Conservation (phyloP, 2,797 vertebrate species). For the Poeciliopsis infans region DNA sequence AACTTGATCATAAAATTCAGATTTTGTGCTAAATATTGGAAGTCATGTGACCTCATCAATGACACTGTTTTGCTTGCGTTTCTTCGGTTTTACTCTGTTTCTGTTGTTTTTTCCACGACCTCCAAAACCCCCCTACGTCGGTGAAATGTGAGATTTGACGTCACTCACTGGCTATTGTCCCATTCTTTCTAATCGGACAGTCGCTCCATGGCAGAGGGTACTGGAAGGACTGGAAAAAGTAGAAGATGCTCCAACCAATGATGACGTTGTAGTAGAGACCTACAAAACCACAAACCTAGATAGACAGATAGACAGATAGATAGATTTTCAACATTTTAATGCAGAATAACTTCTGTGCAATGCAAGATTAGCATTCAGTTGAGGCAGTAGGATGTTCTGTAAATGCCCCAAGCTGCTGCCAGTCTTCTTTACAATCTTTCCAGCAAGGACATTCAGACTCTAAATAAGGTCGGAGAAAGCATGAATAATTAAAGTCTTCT, state of each 20-base stretch:
- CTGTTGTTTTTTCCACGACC: not conserved
- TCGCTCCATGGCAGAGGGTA: slow-evolving; percentile 91
- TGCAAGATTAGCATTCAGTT: slow-evolving; percentile 18
- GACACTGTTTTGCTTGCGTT: not conserved
- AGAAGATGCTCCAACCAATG: slow-evolving; percentile 94
- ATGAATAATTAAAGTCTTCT: slow-evolving; percentile 79
- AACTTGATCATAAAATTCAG: not conserved
- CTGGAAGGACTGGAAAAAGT: slow-evolving; percentile 95
- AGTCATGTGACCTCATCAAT: not conserved
- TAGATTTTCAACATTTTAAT: slow-evolving; percentile 2
- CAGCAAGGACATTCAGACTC: slow-evolving; percentile 60
- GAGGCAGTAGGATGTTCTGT: slow-evolving; percentile 23
- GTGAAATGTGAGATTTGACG: not conserved
- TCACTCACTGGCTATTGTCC: slow-evolving; percentile 70
- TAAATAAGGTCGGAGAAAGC: slow-evolving; percentile 63
- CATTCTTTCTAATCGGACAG: slow-evolving; percentile 85
- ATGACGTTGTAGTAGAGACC: slow-evolving; percentile 94
- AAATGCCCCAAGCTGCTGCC: slow-evolving; percentile 43
- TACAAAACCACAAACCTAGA: slow-evolving; percentile 89
- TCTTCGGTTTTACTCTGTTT: not conserved
- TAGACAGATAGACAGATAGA: not conserved
- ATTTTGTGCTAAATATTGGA: not conserved
- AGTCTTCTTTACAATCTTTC: slow-evolving; percentile 47
- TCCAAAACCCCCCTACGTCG: not conserved
- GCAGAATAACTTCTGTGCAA: slow-evolving; percentile 6